Evolutionary conservation across 2,888 invertebrate species (phyloP).

Genomic region (Harmothoe impar): DNA sequence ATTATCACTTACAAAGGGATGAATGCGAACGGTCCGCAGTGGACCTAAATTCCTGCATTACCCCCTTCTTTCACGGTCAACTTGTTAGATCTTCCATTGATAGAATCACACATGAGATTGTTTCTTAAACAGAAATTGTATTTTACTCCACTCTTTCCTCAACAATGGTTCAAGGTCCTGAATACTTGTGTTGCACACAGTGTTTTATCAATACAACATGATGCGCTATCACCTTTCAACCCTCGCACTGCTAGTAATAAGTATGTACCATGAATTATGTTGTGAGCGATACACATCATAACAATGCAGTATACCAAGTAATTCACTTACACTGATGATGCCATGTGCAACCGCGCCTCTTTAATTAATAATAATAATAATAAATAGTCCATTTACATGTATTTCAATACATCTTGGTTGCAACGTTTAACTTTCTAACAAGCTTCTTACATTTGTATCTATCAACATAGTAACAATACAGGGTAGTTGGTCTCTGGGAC

Average conservation of each 20-base stretch:
- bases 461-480: conserved; percentile 60
- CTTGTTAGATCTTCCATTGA: not conserved
- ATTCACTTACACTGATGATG: conserved; percentile 12
- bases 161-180: not conserved
- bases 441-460: conserved; percentile 41
- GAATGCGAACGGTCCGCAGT: not conserved
- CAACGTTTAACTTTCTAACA: conserved; percentile 57
- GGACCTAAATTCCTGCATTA: conserved; percentile 14
- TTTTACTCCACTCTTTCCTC: conserved; percentile 12
- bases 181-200: not conserved
- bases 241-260: not conserved
- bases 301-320: conserved; percentile 43
- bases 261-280: conserved; percentile 16
- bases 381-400: conserved; percentile 20
- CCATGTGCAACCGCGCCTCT: not conserved
- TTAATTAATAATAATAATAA: not conserved
- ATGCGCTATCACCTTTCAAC: not conserved
- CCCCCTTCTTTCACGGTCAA: not conserved
- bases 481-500: conserved; percentile 26
- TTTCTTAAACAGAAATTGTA: not conserved
- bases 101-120: conserved; percentile 44
- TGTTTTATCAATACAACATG: not conserved
- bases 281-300: conserved; percentile 30
- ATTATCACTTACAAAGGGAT: conserved; percentile 41
- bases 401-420: conserved; percentile 41